Evolutionary conservation across 2,113 vertebrate genomes (phyloP).

Genomic region (Cariama cristata): DNA sequence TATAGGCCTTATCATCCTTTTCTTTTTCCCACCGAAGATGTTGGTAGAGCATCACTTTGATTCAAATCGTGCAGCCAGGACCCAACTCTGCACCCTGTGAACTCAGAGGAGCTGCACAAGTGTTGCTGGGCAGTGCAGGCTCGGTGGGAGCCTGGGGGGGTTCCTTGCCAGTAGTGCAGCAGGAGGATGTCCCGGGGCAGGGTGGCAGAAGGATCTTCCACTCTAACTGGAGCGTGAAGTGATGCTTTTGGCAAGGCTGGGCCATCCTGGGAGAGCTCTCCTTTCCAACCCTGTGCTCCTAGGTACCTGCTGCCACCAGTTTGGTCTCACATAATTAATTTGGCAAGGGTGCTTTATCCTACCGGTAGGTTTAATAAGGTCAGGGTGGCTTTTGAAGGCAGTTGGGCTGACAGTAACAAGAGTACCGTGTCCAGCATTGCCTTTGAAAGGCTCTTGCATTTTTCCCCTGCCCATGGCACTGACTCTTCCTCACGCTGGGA

Average conservation of each 20-base stretch:
- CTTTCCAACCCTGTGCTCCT: neutral
- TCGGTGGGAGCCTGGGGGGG: neutral
- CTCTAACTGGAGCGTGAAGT: neutral
- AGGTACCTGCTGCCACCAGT: neutral
- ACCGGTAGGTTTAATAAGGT: neutral
- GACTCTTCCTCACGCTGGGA: neutral
- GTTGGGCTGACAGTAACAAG: neutral
- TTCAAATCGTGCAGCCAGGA: neutral
- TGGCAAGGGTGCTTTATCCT: neutral
- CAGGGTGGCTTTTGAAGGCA: neutral
- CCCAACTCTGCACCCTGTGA: neutral
- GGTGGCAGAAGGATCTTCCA: neutral
- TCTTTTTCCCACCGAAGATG: neutral
- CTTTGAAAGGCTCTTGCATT: neutral
- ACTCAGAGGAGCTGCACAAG: neutral
- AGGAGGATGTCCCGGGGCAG: neutral
- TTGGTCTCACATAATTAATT: constrained; percentile 27
- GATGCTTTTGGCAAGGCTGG: neutral
- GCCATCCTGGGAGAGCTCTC: neutral
- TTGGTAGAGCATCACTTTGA: neutral
- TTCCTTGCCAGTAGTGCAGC: neutral
- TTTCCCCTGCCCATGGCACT: neutral
- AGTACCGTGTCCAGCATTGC: neutral
- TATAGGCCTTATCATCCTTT: neutral
- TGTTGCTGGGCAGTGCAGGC: neutral